phyloP scores from a whole-genome alignment of 1,140 invertebrate genomes.

The Euura saliciscinereae region DNA sequence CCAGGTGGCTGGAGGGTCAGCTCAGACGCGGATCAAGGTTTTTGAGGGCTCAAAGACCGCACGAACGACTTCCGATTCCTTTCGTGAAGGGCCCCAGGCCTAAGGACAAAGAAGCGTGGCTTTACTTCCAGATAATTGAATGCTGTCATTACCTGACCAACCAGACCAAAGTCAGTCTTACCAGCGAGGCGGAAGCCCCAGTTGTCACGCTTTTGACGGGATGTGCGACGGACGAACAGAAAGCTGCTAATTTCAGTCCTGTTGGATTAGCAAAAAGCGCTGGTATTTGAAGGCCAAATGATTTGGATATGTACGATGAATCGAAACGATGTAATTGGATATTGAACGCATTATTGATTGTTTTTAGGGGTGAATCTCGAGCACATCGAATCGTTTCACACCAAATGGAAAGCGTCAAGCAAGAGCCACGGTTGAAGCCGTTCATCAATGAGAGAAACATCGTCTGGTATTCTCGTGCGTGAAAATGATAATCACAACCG shows the following conservation, averaged over 20 bases:
- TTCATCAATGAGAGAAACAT: background rate
- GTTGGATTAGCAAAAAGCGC: slow-evolving; percentile 65
- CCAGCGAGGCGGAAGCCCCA: slow-evolving; percentile 55
- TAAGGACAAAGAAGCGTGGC: slow-evolving; percentile 72
- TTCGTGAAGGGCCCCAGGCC: slow-evolving; percentile 74
- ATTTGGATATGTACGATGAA: background rate
- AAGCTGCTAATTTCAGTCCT: slow-evolving; percentile 50
- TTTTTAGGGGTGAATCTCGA: slow-evolving; percentile 68
- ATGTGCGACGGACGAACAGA: slow-evolving; percentile 50
- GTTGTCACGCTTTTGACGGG: slow-evolving; percentile 68
- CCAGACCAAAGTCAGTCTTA: slow-evolving; percentile 61
- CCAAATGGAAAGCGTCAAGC: slow-evolving; percentile 70
- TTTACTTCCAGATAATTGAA: slow-evolving; percentile 73
- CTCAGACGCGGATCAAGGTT: slow-evolving; percentile 84
- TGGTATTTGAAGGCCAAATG: slow-evolving; percentile 38
- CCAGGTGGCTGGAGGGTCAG: slow-evolving; percentile 89
- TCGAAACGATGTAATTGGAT: slow-evolving; percentile 16
- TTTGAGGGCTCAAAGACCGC: slow-evolving; percentile 78
- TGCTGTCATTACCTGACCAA: slow-evolving; percentile 73
- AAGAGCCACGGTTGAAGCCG: slow-evolving; percentile 69
- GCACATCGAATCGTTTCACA: slow-evolving; percentile 68
- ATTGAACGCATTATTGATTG: slow-evolving; percentile 24
- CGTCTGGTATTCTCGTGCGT: slow-evolving; percentile 27
- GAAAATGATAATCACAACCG: slow-evolving; percentile 16
- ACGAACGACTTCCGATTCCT: slow-evolving; percentile 76